A percentile compares a stretch with the other conserved stretches of the same genome.
These are phyloP conservation scores for Limnephilus auricula DNA, from an alignment of 2,888 invertebrate genomes.

Conservation along the genomic window DNA sequence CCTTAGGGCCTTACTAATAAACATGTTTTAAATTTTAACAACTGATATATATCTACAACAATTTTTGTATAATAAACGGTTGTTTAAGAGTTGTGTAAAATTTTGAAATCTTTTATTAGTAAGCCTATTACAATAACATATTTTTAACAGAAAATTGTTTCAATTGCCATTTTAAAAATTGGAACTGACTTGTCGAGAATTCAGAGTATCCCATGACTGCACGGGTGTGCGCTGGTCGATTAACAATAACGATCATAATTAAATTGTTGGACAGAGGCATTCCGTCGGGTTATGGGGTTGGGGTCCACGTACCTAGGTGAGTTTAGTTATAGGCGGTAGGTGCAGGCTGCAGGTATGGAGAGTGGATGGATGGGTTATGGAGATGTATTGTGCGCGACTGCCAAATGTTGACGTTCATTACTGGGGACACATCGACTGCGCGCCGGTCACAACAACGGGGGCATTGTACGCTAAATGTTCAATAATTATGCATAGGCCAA, in stretches of 20 bases:
- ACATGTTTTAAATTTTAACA: no score
- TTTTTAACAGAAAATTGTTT: no score
- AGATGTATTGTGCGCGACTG: not conserved
- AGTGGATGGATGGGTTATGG: not conserved
- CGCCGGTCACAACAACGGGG: not conserved
- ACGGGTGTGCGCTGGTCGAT: no score
- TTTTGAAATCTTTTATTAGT: no score
- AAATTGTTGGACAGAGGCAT: not conserved
- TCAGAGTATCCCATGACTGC: no score
- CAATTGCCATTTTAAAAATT: no score
- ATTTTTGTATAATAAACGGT: no score
- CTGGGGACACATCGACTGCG: not conserved
- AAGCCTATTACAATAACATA: no score
- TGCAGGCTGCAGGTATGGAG: not conserved
- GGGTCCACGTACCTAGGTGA: not conserved
- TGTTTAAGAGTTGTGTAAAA: no score
- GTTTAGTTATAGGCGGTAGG: not conserved
- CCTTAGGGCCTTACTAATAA: no score
- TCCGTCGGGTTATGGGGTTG: not conserved
- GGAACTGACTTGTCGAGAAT: no score
- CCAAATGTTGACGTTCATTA: conserved; percentile 20
- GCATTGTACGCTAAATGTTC: not conserved
- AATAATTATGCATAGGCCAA: not conserved
- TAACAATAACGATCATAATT: not conserved
- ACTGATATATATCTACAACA: no score